Evolutionary conservation across 2,888 invertebrate genomes (phyloP).

Genomic region (Amphimallon solstitiale): DNA sequence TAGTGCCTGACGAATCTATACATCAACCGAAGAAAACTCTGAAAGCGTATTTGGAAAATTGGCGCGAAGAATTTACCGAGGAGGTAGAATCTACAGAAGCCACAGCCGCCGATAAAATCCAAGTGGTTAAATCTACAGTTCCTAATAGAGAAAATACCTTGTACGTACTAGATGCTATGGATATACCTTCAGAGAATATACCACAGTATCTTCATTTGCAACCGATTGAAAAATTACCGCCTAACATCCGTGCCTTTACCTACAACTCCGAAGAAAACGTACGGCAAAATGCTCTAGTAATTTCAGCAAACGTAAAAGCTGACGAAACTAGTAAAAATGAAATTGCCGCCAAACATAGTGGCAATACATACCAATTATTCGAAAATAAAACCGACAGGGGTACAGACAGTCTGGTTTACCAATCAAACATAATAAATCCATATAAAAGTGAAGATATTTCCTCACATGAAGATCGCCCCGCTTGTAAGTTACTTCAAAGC

Average conservation of each 20-base stretch:
- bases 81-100: slow-evolving; percentile 42
- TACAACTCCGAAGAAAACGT: slow-evolving; percentile 25
- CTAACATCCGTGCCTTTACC: slow-evolving; percentile 33
- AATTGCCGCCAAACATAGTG: not conserved
- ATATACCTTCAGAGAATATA: slow-evolving; percentile 50
- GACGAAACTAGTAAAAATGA: not conserved
- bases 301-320: slow-evolving; percentile 15
- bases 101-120: slow-evolving; percentile 11
- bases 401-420: not conserved
- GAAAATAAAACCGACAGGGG: not conserved
- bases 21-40: slow-evolving; percentile 52
- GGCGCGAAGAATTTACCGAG: slow-evolving; percentile 57
- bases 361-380: slow-evolving; percentile 4
- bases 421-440: not conserved
- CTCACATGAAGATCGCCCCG: slow-evolving; percentile 19
- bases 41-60: slow-evolving; percentile 59
- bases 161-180: slow-evolving; percentile 51
- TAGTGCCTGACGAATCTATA: slow-evolving; percentile 49
- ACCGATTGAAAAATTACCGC: slow-evolving; percentile 47
- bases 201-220: slow-evolving; percentile 50
- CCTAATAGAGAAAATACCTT: slow-evolving; percentile 24
- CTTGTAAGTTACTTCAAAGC: slow-evolving; percentile 32
- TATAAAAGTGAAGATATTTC: not conserved
- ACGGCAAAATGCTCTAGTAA: slow-evolving; percentile 21
- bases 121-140: slow-evolving; percentile 14